Evolutionary conservation across 2,797 vertebrate species (phyloP).

Genomic region (Xenopus petersii): DNA sequence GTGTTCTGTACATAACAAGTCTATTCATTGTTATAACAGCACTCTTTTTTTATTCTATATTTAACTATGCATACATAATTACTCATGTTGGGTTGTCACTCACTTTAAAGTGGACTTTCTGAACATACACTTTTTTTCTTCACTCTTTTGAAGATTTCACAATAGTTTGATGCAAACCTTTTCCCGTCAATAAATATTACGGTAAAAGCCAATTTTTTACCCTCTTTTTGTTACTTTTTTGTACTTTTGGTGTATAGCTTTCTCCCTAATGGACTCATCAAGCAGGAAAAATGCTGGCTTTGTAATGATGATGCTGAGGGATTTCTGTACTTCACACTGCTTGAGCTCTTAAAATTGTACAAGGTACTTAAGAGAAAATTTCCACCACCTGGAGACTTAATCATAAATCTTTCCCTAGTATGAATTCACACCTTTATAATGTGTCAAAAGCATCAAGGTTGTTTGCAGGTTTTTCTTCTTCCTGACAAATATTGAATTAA

Average conservation of each 20-base stretch:
- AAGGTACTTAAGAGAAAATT: slow-evolving; percentile 30
- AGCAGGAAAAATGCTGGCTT: slow-evolving; percentile 24
- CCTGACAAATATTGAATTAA: background rate
- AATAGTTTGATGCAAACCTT: slow-evolving; percentile 36
- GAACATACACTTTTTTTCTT: too few relatives aligned
- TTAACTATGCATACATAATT: too few relatives aligned
- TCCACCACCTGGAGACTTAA: slow-evolving; percentile 30
- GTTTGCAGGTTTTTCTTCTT: slow-evolving; percentile 28
- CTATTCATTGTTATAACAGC: too few relatives aligned
- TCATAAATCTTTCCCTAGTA: slow-evolving; percentile 30
- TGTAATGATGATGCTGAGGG: slow-evolving; percentile 22
- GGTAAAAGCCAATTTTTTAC: slow-evolving; percentile 12
- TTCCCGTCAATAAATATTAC: slow-evolving; percentile 43
- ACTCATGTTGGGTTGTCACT: too few relatives aligned
- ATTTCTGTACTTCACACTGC: slow-evolving; percentile 6
- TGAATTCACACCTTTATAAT: slow-evolving; percentile 29
- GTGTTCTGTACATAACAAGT: too few relatives aligned
- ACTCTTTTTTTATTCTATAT: too few relatives aligned
- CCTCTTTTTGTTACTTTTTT: slow-evolving; percentile 19
- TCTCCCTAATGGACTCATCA: slow-evolving; percentile 23
- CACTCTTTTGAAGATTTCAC: slow-evolving; percentile 10
- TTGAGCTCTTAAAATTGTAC: slow-evolving; percentile 16
- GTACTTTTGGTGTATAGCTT: slow-evolving; percentile 16
- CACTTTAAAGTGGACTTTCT: too few relatives aligned
- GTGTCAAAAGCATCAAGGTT: slow-evolving; percentile 36